These are phyloP conservation scores for Prunella himalayana DNA, from an alignment of 2,113 vertebrate genomes.

Conservation along the genomic window DNA sequence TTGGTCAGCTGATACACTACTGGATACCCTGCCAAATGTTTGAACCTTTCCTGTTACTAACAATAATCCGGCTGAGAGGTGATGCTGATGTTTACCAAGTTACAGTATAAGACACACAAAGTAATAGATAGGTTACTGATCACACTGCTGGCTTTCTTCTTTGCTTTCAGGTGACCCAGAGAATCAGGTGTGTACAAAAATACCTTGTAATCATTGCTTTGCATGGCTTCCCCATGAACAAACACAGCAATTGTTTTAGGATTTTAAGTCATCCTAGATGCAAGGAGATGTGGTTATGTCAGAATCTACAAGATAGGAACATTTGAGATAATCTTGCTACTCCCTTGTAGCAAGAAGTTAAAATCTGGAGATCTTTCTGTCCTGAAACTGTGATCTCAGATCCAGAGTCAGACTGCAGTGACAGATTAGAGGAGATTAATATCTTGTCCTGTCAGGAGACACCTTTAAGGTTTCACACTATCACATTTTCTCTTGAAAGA, in stretches of 20 bases:
- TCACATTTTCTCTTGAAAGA: not conserved
- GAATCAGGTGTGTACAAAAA: not conserved
- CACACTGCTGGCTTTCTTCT: not conserved
- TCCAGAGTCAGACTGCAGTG: not conserved
- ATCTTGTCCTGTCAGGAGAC: not conserved
- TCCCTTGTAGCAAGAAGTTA: not conserved
- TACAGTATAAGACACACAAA: not conserved
- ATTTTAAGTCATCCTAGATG: not conserved
- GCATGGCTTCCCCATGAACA: not conserved
- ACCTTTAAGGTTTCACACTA: not conserved
- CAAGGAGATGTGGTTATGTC: not conserved
- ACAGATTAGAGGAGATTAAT: not conserved
- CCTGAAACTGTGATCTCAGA: not conserved
- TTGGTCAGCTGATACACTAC: not conserved
- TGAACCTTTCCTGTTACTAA: not conserved
- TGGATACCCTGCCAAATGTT: not conserved
- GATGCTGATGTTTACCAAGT: not conserved
- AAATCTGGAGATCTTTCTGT: not conserved
- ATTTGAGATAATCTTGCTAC: not conserved
- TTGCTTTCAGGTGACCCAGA: not conserved
- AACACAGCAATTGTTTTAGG: not conserved
- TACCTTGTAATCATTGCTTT: not conserved
- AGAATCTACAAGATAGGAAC: accelerated
- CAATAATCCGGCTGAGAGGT: not conserved
- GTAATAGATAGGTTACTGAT: not conserved